Conservation (phyloP, 2,113 vertebrate species). For the Daphoenositta chrysoptera region DNA sequence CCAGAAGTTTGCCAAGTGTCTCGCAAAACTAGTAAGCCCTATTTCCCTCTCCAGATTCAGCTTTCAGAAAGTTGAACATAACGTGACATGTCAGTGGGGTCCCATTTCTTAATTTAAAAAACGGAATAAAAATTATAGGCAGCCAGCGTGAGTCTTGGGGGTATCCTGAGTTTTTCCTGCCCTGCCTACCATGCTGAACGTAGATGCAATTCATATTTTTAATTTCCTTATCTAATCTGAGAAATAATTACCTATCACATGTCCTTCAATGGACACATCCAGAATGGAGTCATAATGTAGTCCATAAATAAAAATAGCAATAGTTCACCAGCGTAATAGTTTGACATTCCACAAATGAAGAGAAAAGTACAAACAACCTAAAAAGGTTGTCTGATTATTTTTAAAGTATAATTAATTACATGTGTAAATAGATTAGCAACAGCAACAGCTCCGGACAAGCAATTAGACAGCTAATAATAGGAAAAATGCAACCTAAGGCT, state of each 20-base stretch:
- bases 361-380: background rate
- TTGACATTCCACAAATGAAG: background rate
- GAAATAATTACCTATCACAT: background rate
- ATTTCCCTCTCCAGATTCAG: background rate
- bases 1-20: background rate
- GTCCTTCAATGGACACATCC: background rate
- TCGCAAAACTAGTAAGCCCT: background rate
- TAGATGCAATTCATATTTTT: background rate
- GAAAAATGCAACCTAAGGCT: background rate
- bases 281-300: background rate
- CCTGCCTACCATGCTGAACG: background rate
- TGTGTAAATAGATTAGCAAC: background rate
- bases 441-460: background rate
- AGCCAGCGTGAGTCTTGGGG: background rate
- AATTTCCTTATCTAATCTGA: background rate
- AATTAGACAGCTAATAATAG: conserved; percentile 16
- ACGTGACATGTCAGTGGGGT: background rate
- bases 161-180: background rate
- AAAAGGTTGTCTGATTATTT: background rate
- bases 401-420: background rate
- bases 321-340: rapidly evolving
- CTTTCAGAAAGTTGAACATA: background rate
- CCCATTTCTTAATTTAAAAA: background rate
- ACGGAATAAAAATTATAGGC: background rate
- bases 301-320: background rate